Conservation (phyloP, 2,797 vertebrate genomes). For the Scyliorhinus canicula region DNA sequence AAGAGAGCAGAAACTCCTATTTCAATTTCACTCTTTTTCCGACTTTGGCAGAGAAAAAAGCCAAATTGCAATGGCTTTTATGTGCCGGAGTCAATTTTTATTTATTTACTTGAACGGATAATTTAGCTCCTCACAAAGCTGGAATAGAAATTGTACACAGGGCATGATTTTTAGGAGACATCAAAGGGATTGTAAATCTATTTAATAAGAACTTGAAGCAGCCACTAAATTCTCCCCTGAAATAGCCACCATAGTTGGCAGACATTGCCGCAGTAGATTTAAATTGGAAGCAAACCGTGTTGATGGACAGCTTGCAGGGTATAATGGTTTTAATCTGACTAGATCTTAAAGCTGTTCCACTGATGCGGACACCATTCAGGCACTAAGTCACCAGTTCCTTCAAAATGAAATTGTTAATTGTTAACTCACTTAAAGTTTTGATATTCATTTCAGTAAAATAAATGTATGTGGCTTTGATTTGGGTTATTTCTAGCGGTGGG, state of each 20-base stretch:
- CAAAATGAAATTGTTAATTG: neutral
- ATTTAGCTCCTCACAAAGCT: neutral
- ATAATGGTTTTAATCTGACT: neutral
- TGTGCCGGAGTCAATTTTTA: neutral
- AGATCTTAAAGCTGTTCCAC: neutral
- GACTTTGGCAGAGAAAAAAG: neutral
- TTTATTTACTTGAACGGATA: neutral
- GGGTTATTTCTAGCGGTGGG: conserved; percentile 51
- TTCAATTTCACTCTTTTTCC: neutral
- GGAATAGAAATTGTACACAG: neutral
- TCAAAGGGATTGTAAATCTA: neutral
- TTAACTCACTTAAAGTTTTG: neutral
- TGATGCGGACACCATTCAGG: neutral
- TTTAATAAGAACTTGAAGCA: neutral
- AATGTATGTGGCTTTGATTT: conserved; percentile 48
- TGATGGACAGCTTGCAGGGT: neutral
- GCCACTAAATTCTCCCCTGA: neutral
- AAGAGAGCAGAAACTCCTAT: neutral
- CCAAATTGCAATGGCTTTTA: neutral
- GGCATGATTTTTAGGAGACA: neutral
- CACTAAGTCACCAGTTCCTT: neutral
- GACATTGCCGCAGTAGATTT: neutral
- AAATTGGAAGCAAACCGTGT: neutral
- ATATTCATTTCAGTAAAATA: neutral
- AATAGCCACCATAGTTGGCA: neutral